Evolutionary conservation across 1,140 invertebrate species (phyloP), one percentile per base, ranked within the genome.

Genomic region (Ctenoplectra terminalis): DNA sequence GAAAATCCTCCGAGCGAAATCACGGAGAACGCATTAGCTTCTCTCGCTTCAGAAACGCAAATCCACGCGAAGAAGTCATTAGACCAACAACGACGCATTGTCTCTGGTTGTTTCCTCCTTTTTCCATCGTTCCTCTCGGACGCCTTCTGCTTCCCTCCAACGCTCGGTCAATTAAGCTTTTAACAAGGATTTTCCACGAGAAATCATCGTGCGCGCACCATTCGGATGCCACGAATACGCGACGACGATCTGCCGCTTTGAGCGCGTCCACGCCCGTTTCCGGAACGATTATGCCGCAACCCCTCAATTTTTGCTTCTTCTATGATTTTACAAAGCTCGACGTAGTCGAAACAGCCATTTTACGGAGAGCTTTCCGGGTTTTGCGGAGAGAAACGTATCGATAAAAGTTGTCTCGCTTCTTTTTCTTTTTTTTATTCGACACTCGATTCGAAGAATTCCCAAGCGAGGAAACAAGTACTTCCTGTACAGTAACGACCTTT

Each of bases 211-310:
- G 50, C 29, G 66, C 37, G 54, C 60, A 29, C 64, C 56, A 58
- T 75, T 81, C 15, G 37, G 26, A 46, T 50, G 23, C 40, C 66
- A 20, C 64, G 48, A 81, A 81, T 70, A 64, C 29, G 66, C 61
- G 60, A 70, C 78, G 50, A 23, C 63, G 71, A 58, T 26, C 60
- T 34, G 34, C 43, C 61, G 71, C 37, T 81, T 56, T 56, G 71
- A 84, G 29, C 64, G 34, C n/a, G 34, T 50, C 71, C 64, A 60
- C 50, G 63, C 67, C 85, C 78, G 81, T 89, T 89, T 82, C 69
- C 82, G 70, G 29, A 84, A 87, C 81, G 87, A 85, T 84, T 88
- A 89, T 82, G 75, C 63, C 70, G 56, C 70, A 58, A 81, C 82
- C 67, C 66, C 71, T 72, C 52, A 31, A 50, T 60, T 78, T 84